Conservation (phyloP, 2,113 vertebrate species). For the Chaenogobius annularis region DNA sequence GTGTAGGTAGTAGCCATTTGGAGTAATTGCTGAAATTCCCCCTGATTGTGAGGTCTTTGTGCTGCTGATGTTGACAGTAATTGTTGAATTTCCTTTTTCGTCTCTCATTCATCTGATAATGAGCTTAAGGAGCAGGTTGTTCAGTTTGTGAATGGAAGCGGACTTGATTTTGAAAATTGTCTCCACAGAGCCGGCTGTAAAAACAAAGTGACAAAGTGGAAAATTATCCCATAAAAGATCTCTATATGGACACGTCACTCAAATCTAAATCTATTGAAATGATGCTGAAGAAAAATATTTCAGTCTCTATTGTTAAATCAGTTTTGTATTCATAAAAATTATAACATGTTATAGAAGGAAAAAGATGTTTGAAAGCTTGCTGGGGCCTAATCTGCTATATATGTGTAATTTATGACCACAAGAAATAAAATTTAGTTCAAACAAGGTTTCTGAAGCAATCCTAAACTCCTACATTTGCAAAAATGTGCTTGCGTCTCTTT, state of each 20-base stretch:
- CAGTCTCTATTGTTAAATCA: too few relatives aligned
- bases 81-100: conserved; percentile 15
- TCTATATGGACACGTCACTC: not conserved
- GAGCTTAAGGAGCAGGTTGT: conserved; percentile 1
- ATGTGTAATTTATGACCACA: too few relatives aligned
- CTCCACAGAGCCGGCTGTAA: not conserved
- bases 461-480: too few relatives aligned
- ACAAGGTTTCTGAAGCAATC: too few relatives aligned
- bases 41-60: not conserved
- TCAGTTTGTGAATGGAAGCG: not conserved
- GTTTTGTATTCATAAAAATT: too few relatives aligned
- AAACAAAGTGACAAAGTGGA: too few relatives aligned
- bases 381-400: too few relatives aligned
- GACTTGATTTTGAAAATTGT: not conserved
- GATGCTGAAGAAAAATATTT: not conserved
- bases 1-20: not conserved
- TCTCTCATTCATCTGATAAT: conserved; percentile 16
- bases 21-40: not conserved
- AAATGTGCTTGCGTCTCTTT: too few relatives aligned
- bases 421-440: too few relatives aligned
- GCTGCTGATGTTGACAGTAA: conserved; percentile 1
- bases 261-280: conserved; percentile 5
- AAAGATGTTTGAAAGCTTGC: too few relatives aligned
- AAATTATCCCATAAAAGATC: not conserved
- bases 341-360: too few relatives aligned